Conservation (phyloP, 2,113 vertebrate species). For the Theristicus caerulescens region DNA sequence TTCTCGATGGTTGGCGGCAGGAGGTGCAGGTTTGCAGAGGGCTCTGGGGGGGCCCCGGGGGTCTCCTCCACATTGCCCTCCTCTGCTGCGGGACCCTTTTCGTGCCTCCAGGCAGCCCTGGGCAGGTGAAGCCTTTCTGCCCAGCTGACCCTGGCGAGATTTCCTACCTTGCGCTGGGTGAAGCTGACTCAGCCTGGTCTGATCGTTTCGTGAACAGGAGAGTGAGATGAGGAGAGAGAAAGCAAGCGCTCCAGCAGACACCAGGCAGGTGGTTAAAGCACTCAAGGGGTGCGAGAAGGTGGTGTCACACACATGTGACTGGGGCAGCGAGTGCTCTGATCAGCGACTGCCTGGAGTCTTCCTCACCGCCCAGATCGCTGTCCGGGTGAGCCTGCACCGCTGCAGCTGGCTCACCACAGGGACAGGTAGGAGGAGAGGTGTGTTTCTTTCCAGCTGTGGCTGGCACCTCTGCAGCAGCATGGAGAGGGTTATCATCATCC, state of each 20-base stretch:
- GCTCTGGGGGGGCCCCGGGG: neutral
- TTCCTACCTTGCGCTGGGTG: neutral
- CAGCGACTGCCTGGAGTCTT: neutral
- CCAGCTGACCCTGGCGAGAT: neutral
- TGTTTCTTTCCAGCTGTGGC: neutral
- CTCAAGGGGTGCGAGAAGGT: fast-evolving
- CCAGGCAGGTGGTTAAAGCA: neutral
- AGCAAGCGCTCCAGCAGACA: neutral
- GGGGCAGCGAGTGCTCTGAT: fast-evolving
- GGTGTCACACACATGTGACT: fast-evolving
- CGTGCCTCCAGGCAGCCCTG: neutral
- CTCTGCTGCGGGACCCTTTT: neutral
- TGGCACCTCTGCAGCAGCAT: fast-evolving
- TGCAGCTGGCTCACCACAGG: fast-evolving
- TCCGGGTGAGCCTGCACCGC: neutral
- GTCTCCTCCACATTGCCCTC: neutral
- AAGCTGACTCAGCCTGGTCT: neutral
- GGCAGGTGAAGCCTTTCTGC: neutral
- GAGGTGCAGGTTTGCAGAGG: neutral
- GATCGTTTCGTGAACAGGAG: neutral
- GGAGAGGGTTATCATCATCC: neutral
- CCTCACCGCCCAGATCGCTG: fast-evolving
- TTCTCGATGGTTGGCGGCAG: fast-evolving
- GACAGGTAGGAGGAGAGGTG: neutral
- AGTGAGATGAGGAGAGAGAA: neutral